These are phyloP conservation scores for Pandemis corylana DNA, from an alignment of 2,888 invertebrate genomes.

Conservation along the genomic window DNA sequence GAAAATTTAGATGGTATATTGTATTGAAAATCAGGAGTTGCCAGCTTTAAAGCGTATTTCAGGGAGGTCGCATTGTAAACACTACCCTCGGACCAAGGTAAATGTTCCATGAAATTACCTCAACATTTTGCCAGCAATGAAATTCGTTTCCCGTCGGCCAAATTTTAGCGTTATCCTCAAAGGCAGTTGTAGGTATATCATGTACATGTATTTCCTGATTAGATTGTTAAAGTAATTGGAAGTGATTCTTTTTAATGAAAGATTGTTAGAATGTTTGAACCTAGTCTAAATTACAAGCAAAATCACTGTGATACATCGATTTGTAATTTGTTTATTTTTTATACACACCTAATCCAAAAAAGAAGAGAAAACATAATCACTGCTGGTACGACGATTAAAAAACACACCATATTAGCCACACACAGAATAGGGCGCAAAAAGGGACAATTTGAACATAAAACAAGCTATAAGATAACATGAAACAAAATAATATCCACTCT, in stretches of 20 bases:
- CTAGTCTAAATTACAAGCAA: too few species aligned
- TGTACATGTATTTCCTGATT: slow-evolving; percentile 13
- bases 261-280: too few species aligned
- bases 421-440: too few species aligned
- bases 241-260: slow-evolving; percentile 21
- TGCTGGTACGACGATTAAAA: too few species aligned
- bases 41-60: slow-evolving; percentile 48
- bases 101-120: slow-evolving; percentile 80
- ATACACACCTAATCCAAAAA: too few species aligned
- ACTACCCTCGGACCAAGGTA: slow-evolving; percentile 69
- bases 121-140: slow-evolving; percentile 70
- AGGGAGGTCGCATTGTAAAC: slow-evolving; percentile 60
- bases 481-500: too few species aligned
- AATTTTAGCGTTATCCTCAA: slow-evolving; percentile 61
- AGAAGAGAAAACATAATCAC: too few species aligned
- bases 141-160: slow-evolving; percentile 63
- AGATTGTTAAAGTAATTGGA: slow-evolving; percentile 18
- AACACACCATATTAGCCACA: too few species aligned
- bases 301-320: too few species aligned
- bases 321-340: too few species aligned
- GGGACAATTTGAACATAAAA: too few species aligned
- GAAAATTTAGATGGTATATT: slow-evolving; percentile 36
- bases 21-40: slow-evolving; percentile 46
- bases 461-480: too few species aligned
- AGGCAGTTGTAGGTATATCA: slow-evolving; percentile 10